Evolutionary conservation across 2,113 vertebrate genomes (phyloP), one percentile per base, ranked within the genome.

Genomic region (Odocoileus hemionus): DNA sequence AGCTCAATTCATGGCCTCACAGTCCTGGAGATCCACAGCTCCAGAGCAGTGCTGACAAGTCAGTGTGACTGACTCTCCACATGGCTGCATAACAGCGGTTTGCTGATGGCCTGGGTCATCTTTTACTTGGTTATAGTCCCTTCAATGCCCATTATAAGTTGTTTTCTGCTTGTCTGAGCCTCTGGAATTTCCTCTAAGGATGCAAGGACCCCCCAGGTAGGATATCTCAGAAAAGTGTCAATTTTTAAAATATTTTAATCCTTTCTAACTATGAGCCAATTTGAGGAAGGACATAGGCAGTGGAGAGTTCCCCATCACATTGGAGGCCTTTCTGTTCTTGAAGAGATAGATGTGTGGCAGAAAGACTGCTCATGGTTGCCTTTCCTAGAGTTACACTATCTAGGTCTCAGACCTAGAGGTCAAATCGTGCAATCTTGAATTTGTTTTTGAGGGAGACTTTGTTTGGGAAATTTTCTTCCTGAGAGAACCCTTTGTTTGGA

Each of bases 401-500:
- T 90, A 90, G 47, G 15, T 86, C 80, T 96, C 86, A 93, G 64
- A 95, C 36, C 45, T 7, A 89, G 54, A 85, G 50, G 43, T 95
- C 89, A 97, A 95, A 89, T 70, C 43, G 61, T 80, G 80, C 25
- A 36, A 52, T 96, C 98, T 98, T 98, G 96, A 50, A 95, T 96
- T 98, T 98, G 10, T 76, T 98, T 2, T 74, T 92, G 91, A 98
- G 79, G 87, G 93, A 89, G 94, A 92, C 95, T 97, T 98, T 98
- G 92, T 94, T 97, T 94, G 86, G 95, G 96, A 84, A 95, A 80
- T 93, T 33, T 91, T 98, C 97, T 97, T 98, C 95, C 98, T 98
- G 97, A 99, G 99, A 99, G 98, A 97, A 78, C 92, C 96, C 90
- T 99, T 99, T 99, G 99, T 99, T 97, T 98, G 86, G 28, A 95